phyloP scores from a whole-genome alignment of 2,888 invertebrate genomes.

The Leucophora obtusa region DNA sequence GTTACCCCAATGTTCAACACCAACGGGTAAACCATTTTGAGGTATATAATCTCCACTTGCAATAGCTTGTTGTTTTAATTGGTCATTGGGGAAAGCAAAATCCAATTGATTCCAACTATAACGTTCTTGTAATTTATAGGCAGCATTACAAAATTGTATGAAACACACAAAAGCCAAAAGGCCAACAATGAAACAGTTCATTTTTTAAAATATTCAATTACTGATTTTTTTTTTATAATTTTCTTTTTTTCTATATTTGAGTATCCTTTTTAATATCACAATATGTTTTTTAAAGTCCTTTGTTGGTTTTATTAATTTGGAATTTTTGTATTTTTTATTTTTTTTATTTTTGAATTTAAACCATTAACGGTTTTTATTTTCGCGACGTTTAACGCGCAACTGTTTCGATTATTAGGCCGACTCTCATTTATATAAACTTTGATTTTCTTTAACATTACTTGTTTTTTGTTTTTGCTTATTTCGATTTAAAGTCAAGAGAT shows the following conservation, averaged over 20 bases:
- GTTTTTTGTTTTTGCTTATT: conserved; percentile 46
- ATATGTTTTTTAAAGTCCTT: conserved; percentile 5
- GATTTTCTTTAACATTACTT: conserved; percentile 50
- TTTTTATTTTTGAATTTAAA: neutral
- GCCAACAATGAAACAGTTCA: conserved; percentile 44
- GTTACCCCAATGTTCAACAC: conserved; percentile 88
- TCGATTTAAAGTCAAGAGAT: conserved; percentile 33
- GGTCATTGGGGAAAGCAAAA: conserved; percentile 85
- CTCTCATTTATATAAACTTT: conserved; percentile 69
- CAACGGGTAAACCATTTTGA: conserved; percentile 89
- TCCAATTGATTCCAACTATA: conserved; percentile 88
- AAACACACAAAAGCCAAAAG: conserved; percentile 50
- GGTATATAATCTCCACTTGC: conserved; percentile 84
- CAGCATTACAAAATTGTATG: conserved; percentile 66
- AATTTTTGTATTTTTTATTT: neutral
- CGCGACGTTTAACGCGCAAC: conserved; percentile 66
- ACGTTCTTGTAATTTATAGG: conserved; percentile 83
- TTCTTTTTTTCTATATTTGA: neutral
- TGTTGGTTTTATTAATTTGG: neutral
- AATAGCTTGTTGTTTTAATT: conserved; percentile 83
- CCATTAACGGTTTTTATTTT: conserved; percentile 50
- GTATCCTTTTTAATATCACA: neutral
- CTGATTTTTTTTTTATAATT: neutral
- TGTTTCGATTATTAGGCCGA: conserved; percentile 62
- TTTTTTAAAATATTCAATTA: conserved; percentile 14